Percentiles rank a stretch among this genome's conserved stretches.
phyloP scores from a whole-genome alignment of 2,113 vertebrate species.

The Sinocyclocheilus anshuiensis region DNA sequence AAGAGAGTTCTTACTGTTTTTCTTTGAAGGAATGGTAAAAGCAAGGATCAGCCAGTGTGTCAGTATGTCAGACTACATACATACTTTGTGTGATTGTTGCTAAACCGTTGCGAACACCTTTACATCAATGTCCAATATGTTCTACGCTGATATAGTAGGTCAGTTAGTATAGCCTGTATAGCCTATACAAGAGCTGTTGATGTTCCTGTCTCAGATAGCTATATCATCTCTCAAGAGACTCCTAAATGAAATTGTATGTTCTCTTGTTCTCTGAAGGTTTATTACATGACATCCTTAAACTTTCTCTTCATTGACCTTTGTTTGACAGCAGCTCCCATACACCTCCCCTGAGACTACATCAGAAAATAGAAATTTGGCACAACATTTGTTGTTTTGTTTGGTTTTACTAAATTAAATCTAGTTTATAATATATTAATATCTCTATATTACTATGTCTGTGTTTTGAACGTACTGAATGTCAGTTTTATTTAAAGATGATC shows the following conservation, averaged over 20 bases:
- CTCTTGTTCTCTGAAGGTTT: not conserved
- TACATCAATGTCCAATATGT: constrained; percentile 6
- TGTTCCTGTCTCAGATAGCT: not conserved
- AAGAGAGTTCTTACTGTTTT: not conserved
- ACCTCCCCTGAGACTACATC: not conserved
- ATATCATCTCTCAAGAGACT: constrained; percentile 7
- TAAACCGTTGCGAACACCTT: constrained; percentile 16
- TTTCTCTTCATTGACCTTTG: not conserved
- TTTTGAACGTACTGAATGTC: not conserved
- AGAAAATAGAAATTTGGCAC: no score
- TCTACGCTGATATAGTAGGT: not conserved
- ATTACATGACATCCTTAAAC: not conserved
- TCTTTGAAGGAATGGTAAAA: not conserved
- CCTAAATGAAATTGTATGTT: not conserved
- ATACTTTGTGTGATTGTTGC: not conserved
- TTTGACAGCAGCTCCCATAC: no score
- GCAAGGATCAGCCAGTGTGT: not conserved
- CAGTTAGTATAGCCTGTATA: no score
- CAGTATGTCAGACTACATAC: not conserved
- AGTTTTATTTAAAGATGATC: no score
- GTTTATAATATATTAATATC: not conserved
- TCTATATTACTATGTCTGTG: no score
- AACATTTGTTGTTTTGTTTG: not conserved
- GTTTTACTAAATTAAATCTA: not conserved
- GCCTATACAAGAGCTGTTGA: not conserved